Evolutionary conservation across 2,888 invertebrate genomes (phyloP).

Genomic region (Stenichneumon culpator): DNA sequence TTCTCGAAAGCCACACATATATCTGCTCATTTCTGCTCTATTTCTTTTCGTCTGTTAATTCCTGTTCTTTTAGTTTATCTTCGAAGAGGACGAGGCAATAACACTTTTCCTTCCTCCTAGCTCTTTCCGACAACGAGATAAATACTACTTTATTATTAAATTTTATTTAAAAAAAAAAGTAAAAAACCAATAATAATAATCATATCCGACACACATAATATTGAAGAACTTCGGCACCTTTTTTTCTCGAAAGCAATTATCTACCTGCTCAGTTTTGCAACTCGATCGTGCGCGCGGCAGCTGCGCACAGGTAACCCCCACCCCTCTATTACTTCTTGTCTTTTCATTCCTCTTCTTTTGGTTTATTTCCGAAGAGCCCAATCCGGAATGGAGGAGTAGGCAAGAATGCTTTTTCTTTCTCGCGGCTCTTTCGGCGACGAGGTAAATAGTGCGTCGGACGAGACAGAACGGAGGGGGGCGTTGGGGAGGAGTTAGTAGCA

Average conservation of each 20-base stretch:
- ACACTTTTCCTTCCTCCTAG: constrained; percentile 15
- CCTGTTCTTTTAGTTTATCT: constrained; percentile 38
- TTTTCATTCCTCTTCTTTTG: constrained; percentile 36
- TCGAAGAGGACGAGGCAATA: constrained; percentile 20
- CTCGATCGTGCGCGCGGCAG: constrained; percentile 26
- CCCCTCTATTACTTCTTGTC: not conserved
- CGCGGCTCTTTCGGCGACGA: constrained; percentile 36
- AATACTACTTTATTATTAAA: too few species aligned
- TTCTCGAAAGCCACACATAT: not conserved
- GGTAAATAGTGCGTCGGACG: constrained; percentile 68
- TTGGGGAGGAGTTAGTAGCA: constrained; percentile 67
- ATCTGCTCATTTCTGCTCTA: constrained; percentile 15
- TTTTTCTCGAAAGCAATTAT: not conserved
- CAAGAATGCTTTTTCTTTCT: constrained; percentile 30
- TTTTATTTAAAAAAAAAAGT: not conserved
- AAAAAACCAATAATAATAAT: not conserved
- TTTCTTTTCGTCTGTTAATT: constrained; percentile 23
- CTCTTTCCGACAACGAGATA: constrained; percentile 20
- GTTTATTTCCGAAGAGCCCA: constrained; percentile 22
- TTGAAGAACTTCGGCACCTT: not conserved
- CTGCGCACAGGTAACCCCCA: constrained; percentile 39
- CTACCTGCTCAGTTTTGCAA: constrained; percentile 30
- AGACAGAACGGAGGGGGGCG: constrained; percentile 71
- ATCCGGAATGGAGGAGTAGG: not conserved
- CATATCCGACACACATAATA: not conserved